phyloP scores from a whole-genome alignment of 2,888 invertebrate species.

The Brachyptera putata region DNA sequence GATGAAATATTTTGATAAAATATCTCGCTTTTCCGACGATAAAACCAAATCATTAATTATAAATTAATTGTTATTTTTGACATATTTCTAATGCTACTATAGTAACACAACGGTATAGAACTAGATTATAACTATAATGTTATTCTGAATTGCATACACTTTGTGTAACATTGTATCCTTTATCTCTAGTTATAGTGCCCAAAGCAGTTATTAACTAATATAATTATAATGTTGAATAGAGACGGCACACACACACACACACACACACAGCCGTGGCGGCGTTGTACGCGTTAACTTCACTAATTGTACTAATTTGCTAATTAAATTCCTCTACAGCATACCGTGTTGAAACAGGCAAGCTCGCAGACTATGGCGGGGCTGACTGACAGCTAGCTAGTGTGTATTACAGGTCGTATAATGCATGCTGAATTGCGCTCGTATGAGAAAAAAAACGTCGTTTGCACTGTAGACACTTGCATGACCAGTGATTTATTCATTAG shows the following conservation, averaged over 20 bases:
- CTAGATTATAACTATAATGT: no score
- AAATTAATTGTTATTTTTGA: constrained; percentile 19
- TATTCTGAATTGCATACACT: constrained; percentile 14
- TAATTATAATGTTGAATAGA: constrained; percentile 21
- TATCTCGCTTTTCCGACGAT: constrained; percentile 10
- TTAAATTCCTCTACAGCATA: constrained; percentile 40
- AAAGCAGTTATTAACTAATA: constrained; percentile 16
- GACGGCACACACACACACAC: neutral
- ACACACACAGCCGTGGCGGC: neutral
- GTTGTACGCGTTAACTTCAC: constrained; percentile 36
- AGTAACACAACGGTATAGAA: neutral
- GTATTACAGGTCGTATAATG: no score
- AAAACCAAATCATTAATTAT: constrained; percentile 16
- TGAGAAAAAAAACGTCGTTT: no score
- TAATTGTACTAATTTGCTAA: constrained; percentile 47
- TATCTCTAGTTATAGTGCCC: constrained; percentile 7
- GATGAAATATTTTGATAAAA: constrained; percentile 18
- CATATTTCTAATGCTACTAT: constrained; percentile 14
- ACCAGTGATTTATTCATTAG: no score
- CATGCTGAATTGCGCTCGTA: no score
- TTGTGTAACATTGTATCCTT: constrained; percentile 11
- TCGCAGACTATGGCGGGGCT: no score
- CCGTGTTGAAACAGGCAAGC: neutral
- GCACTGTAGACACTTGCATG: no score
- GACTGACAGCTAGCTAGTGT: no score